Evolutionary conservation across 2,113 vertebrate species (phyloP).

Genomic region (Cinclus cinclus): DNA sequence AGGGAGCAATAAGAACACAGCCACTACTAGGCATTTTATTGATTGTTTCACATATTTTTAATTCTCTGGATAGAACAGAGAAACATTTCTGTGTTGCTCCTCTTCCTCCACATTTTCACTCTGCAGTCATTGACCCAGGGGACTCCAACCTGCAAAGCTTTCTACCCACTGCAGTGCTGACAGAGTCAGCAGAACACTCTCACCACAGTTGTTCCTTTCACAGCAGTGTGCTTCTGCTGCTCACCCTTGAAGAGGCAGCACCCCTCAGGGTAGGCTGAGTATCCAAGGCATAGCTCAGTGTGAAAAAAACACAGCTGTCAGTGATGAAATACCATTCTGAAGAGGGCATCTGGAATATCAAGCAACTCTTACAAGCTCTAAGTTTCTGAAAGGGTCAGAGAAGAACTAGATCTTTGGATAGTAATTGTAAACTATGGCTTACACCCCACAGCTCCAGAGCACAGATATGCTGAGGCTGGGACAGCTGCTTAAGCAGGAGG

Average conservation of each 20-base stretch:
- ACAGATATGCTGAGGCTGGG: background rate
- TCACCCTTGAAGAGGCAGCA: rapidly evolving
- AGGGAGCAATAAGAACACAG: background rate
- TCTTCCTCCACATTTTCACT: background rate
- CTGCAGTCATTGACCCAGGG: background rate
- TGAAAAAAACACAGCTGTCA: background rate
- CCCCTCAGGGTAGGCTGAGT: background rate
- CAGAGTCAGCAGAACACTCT: background rate
- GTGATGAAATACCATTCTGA: background rate
- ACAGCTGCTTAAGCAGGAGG: background rate
- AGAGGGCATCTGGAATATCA: background rate
- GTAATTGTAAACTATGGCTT: background rate
- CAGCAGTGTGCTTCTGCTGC: background rate
- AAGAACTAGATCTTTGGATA: background rate
- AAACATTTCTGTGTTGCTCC: background rate
- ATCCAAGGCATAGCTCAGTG: background rate
- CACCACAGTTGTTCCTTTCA: too few relatives aligned
- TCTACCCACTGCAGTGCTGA: background rate
- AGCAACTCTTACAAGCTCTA: background rate
- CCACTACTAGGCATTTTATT: background rate
- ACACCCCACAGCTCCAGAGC: background rate
- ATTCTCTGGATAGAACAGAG: background rate
- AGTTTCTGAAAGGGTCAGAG: background rate
- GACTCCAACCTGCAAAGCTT: background rate
- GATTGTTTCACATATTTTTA: background rate